Base-by-base conservation (phyloP, 1,140 invertebrate species). In the Prorops nasuta region DNA sequence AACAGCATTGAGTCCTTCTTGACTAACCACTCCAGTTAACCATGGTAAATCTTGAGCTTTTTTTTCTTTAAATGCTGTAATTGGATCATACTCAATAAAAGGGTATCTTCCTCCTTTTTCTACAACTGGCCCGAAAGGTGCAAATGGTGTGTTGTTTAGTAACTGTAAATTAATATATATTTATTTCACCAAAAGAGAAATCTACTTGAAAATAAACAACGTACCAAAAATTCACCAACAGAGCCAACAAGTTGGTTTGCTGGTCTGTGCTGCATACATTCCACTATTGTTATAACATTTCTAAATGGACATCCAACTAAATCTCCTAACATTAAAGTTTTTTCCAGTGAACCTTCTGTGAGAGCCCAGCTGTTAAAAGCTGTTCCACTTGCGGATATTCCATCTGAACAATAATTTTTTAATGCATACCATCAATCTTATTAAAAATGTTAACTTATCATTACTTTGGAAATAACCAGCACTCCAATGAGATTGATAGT, bases 321-420 rank as follows among this genome's bases (percentile, higher is more conserved):
- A 2, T 69, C 58, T 0, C 83, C 85, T 3, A 91, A 67, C 32
- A 79, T 69, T 24, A 78, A 72, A 0, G 88, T 83, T 61, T 87
- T 87, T 50, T 82, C 71, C 2, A 78, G 66, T 0, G 86, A 79
- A 37, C 84, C 80, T 54, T 83, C 71, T 2, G 82, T 77, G 19
- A 85, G 68, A 0, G 85, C 83, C 88, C 84, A 91, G 1, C 81
- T 81, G 54, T 77, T 77, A 8, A 88, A 65, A 3, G 83, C 83
- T 7, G 85, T 83, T 0, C 89, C 90, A 62, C 87, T 89, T 75
- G 84, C 81, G 1, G 88, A 81, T 20, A 91, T 84, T 1, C 84
- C 87, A 31, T 82, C 74, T 46, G 85, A 73, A 59, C 88, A 87
- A 38, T 88, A 68, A 53, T 6, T 28, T 28, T 12, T 12, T 7